Evolutionary conservation across 1,140 invertebrate species (phyloP).

Genomic region (Drosophila chauvacae): DNA sequence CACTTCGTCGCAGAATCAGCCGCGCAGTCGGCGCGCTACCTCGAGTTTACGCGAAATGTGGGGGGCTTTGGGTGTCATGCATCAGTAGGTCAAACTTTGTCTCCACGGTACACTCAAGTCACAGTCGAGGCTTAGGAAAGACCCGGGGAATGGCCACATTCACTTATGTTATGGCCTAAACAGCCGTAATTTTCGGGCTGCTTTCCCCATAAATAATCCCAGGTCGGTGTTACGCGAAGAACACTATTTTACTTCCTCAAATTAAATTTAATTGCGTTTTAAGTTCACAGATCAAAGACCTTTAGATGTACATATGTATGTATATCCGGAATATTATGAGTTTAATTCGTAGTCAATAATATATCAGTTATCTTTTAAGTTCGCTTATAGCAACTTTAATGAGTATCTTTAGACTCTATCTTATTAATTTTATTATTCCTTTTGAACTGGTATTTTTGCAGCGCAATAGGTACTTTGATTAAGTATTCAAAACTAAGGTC

Average conservation of each 20-base stretch:
- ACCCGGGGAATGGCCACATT: constrained; percentile 20
- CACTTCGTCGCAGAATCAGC: constrained; percentile 29
- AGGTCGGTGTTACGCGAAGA: constrained; percentile 3
- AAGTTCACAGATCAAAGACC: not conserved
- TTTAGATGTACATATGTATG: not conserved
- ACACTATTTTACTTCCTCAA: constrained; percentile 9
- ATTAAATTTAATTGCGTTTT: constrained; percentile 5
- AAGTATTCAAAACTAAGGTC: not conserved
- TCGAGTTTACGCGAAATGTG: constrained; percentile 35
- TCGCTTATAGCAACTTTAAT: not conserved
- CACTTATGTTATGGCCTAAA: constrained; percentile 13
- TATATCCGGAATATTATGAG: not conserved
- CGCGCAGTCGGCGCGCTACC: constrained; percentile 41
- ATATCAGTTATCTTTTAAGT: not conserved
- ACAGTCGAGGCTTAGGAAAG: not conserved
- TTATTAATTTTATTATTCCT: not conserved
- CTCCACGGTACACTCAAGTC: constrained; percentile 14
- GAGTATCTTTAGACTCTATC: not conserved
- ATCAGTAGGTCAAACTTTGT: constrained; percentile 35
- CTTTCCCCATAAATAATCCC: constrained; percentile 14
- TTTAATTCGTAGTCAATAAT: not conserved
- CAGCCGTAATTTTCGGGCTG: constrained; percentile 1
- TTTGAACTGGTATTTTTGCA: not conserved
- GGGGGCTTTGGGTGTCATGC: constrained; percentile 42
- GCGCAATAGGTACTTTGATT: too few relatives aligned